Evolutionary conservation across 2,888 invertebrate species (phyloP), one percentile per base, ranked within the genome.

Genomic region (Drosophila anomalipes): DNA sequence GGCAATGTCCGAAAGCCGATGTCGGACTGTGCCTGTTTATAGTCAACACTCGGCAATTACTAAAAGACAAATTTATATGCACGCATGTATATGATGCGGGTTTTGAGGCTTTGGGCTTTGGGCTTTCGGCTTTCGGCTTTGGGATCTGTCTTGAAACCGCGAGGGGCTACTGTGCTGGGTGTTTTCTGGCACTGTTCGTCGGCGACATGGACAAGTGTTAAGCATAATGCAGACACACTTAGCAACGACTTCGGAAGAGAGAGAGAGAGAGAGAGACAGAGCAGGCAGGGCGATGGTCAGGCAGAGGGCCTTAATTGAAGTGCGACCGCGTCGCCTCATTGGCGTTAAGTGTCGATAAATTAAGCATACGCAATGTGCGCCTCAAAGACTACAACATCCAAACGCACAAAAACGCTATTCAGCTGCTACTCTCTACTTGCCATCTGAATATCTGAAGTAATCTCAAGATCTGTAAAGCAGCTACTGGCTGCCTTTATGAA

Each of bases 31-130:
- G 79, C 78, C 81, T 81, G 84, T 81, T 83, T 81, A 83, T 83
- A 83, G 84, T 73, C 76, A 89, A 74, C 76, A 77, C 86, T 74
- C 70, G 79, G 91, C 91, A 92, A 92, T 91, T 91, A 91, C 92
- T 92, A 91, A 88, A 92, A 91, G 92, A 91, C 91, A 91, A 91
- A 91, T 91, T 91, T 92, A 91, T 91, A 92, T 92, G 92, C 91
- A 91, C 92, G 91, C 90, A 91, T 91, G 82, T 79, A 81, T 73
- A 73, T 77, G 82, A 81, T 79, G 91, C 77, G 77, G 89, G 87
- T 57, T 59, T 59, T 47, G 14, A 14, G 47, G 47, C 47, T 22
- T 56, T 51, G 6, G 51, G 37, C 9, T 33, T 37, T 26, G 22
- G 39, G 26, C 12, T 57, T 26, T 61, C 5, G 14, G 26, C 28